Percentiles rank a stretch among this genome's conserved stretches.
phyloP scores from a whole-genome alignment of 1,140 invertebrate genomes.

The Amyelois transitella region DNA sequence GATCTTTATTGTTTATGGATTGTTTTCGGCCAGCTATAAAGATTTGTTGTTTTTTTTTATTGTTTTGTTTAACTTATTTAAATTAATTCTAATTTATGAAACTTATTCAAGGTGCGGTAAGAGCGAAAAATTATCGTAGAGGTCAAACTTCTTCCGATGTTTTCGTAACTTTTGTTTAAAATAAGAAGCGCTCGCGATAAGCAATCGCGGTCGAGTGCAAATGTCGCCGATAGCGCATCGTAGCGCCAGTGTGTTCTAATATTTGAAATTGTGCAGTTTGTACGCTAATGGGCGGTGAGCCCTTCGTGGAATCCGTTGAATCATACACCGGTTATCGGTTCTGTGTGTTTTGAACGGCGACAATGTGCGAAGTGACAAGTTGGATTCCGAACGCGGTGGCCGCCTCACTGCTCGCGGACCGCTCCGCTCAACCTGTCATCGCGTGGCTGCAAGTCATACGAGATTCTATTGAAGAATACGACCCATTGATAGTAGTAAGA shows the following conservation, averaged over 20 bases:
- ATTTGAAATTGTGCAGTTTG: conserved; percentile 9
- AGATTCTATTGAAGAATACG: conserved; percentile 64
- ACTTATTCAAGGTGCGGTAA: background rate
- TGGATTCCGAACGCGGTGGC: conserved; percentile 64
- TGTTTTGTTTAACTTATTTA: conserved; percentile 8
- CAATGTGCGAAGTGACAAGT: conserved; percentile 64
- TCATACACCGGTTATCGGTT: conserved; percentile 68
- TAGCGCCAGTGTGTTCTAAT: conserved; percentile 18
- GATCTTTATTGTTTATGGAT: conserved; percentile 18
- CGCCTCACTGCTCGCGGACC: conserved; percentile 52
- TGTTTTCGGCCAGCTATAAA: conserved; percentile 13
- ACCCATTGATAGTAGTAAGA: conserved; percentile 41
- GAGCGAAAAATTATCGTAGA: conserved; percentile 20
- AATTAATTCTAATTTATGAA: background rate
- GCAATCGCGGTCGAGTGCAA: conserved; percentile 61
- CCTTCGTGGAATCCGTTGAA: conserved; percentile 65
- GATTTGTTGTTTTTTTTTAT: conserved; percentile 23
- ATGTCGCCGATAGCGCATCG: conserved; percentile 48
- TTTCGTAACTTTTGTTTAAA: conserved; percentile 37
- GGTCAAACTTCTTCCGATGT: conserved; percentile 26
- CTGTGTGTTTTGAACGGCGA: conserved; percentile 32
- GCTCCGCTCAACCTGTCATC: conserved; percentile 51
- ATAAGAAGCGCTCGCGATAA: conserved; percentile 57
- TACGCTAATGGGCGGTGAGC: conserved; percentile 29
- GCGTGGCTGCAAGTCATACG: conserved; percentile 59